Conservation (phyloP, 1,140 invertebrate genomes). For the Himalopsyche phryganea region DNA sequence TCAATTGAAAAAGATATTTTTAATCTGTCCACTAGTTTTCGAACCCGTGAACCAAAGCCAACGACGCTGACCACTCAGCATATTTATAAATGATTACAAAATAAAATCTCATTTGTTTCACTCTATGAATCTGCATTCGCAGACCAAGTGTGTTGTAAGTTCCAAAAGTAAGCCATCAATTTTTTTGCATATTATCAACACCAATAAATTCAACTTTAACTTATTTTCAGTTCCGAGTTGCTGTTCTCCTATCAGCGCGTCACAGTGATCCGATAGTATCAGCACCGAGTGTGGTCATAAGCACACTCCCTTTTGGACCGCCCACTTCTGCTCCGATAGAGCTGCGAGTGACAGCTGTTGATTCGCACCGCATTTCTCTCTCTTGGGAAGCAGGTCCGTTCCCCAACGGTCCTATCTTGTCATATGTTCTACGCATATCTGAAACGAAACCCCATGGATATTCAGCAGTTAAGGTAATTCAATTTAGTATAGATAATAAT, state of each 20-base stretch:
- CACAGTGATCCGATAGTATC: slow-evolving; percentile 73
- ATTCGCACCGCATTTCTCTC: slow-evolving; percentile 78
- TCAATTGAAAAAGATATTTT: too few relatives aligned
- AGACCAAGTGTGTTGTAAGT: too few relatives aligned
- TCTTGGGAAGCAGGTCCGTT: slow-evolving; percentile 84
- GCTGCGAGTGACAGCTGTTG: slow-evolving; percentile 73
- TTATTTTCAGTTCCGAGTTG: slow-evolving; percentile 72
- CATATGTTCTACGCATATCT: slow-evolving; percentile 72
- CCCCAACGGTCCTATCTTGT: slow-evolving; percentile 81
- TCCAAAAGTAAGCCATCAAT: too few relatives aligned
- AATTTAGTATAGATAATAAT: too few relatives aligned
- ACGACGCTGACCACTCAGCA: too few relatives aligned
- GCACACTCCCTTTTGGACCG: slow-evolving; percentile 68
- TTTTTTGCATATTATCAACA: too few relatives aligned
- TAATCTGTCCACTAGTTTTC: too few relatives aligned
- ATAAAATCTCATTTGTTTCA: too few relatives aligned
- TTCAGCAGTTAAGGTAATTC: slow-evolving; percentile 60
- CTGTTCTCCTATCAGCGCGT: slow-evolving; percentile 63
- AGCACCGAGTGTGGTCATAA: slow-evolving; percentile 74
- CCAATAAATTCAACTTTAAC: too few relatives aligned
- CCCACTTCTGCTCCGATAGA: slow-evolving; percentile 70
- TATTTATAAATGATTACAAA: too few relatives aligned
- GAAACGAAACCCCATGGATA: slow-evolving; percentile 56
- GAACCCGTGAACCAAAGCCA: too few relatives aligned
- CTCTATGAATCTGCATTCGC: too few relatives aligned